Evolutionary conservation across 2,113 vertebrate species (phyloP).

Genomic region (Xyliphius kryptos): DNA sequence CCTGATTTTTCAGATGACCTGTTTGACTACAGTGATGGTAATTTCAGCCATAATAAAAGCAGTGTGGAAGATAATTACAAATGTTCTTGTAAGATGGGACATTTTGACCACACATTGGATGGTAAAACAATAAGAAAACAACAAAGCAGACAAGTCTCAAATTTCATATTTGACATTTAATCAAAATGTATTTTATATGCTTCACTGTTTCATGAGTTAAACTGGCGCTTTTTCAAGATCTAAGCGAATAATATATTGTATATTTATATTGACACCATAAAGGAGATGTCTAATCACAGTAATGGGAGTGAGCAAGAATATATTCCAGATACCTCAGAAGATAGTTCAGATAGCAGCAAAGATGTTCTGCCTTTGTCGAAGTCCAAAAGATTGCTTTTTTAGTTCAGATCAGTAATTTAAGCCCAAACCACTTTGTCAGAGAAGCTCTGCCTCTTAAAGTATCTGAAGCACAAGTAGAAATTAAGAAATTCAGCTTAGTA

Average conservation of each 20-base stretch:
- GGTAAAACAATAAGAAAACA: too few relatives aligned
- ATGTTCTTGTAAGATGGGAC: too few relatives aligned
- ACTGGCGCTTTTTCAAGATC: too few relatives aligned
- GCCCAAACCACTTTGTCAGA: not conserved
- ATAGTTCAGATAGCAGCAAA: constrained; percentile 9
- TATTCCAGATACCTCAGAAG: constrained; percentile 8
- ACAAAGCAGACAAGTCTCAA: too few relatives aligned
- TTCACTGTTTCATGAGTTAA: too few relatives aligned
- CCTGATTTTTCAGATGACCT: constrained; percentile 2
- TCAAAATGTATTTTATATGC: too few relatives aligned
- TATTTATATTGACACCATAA: not conserved
- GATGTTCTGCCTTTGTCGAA: not conserved
- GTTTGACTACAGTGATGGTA: constrained; percentile 1
- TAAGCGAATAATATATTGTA: too few relatives aligned
- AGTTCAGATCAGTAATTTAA: not conserved
- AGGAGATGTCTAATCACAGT: not conserved
- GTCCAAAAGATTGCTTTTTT: not conserved
- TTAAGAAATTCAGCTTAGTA: not conserved
- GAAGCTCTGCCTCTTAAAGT: not conserved
- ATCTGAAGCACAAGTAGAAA: not conserved
- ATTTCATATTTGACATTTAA: too few relatives aligned
- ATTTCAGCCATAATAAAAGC: not conserved
- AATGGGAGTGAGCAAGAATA: constrained; percentile 11
- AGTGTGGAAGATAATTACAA: too few relatives aligned
- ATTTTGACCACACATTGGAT: too few relatives aligned